Evolutionary conservation across 2,888 invertebrate species (phyloP).

Genomic region (Erannis defoliaria): DNA sequence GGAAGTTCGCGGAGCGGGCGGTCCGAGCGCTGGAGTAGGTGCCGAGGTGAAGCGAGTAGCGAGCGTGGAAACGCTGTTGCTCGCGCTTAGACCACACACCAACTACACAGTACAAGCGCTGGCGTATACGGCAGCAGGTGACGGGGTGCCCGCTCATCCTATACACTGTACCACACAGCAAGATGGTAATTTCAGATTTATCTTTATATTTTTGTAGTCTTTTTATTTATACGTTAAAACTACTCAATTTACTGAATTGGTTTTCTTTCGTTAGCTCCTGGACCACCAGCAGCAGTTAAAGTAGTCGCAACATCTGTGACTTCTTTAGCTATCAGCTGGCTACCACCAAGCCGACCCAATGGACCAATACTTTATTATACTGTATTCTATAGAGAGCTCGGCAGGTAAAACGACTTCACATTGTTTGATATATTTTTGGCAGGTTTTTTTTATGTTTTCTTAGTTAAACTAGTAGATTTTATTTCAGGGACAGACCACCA

Average conservation of each 20-base stretch:
- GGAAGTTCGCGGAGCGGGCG: conserved; percentile 74
- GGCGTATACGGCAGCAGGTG: conserved; percentile 94
- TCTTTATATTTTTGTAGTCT: not conserved
- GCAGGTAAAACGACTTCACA: conserved; percentile 72
- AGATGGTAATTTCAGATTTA: conserved; percentile 87
- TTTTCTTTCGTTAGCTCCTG: conserved; percentile 88
- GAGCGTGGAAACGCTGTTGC: conserved; percentile 92
- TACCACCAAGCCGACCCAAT: conserved; percentile 92
- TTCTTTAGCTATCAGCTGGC: conserved; percentile 94
- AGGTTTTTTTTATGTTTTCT: not conserved
- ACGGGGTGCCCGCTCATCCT: conserved; percentile 92
- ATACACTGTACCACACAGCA: conserved; percentile 94
- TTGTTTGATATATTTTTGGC: not conserved
- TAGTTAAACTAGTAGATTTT: conserved; percentile 11
- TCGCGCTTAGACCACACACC: conserved; percentile 93
- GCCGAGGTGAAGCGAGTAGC: conserved; percentile 93
- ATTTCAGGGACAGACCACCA: conserved; percentile 76
- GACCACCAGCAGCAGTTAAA: conserved; percentile 94
- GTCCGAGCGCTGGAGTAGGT: conserved; percentile 64
- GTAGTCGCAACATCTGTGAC: conserved; percentile 93
- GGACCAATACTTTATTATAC: conserved; percentile 94
- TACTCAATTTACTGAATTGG: not conserved
- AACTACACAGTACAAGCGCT: conserved; percentile 95
- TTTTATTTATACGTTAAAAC: not conserved
- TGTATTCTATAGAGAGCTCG: conserved; percentile 91